phyloP scores from a whole-genome alignment of 2,113 vertebrate genomes.

The Plestiodon gilberti region DNA sequence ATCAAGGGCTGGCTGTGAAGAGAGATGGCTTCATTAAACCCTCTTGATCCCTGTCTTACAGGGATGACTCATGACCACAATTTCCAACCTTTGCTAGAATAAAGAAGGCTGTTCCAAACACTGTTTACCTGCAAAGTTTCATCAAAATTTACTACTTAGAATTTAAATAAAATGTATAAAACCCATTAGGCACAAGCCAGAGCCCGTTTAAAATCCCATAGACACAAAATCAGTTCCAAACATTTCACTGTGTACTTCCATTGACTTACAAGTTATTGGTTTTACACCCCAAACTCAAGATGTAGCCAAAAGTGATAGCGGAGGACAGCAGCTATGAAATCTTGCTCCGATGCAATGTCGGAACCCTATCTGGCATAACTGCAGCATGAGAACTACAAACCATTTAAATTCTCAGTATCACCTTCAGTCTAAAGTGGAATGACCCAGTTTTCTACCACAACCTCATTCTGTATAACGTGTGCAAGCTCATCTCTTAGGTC shows the following conservation, averaged over 20 bases:
- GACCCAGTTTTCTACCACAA: not conserved
- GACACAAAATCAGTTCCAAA: not conserved
- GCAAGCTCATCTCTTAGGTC: too few species aligned
- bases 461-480: not conserved
- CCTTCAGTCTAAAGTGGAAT: not conserved
- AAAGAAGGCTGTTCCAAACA: not conserved
- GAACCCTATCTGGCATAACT: too few species aligned
- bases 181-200: not conserved
- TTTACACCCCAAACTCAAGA: not conserved
- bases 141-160: not conserved
- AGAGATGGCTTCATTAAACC: not conserved
- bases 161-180: not conserved
- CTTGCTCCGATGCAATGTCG: too few species aligned
- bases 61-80: not conserved
- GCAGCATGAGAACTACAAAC: too few species aligned
- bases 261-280: not conserved
- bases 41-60: not conserved
- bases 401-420: not conserved
- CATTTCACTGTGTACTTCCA: not conserved
- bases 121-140: not conserved
- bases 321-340: too few species aligned
- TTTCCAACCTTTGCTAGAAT: not conserved
- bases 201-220: not conserved
- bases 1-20: not conserved
- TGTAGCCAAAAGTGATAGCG: not conserved